Evolutionary conservation across 1,140 invertebrate species (phyloP).

Genomic region (Holcopasites calliopsidis): DNA sequence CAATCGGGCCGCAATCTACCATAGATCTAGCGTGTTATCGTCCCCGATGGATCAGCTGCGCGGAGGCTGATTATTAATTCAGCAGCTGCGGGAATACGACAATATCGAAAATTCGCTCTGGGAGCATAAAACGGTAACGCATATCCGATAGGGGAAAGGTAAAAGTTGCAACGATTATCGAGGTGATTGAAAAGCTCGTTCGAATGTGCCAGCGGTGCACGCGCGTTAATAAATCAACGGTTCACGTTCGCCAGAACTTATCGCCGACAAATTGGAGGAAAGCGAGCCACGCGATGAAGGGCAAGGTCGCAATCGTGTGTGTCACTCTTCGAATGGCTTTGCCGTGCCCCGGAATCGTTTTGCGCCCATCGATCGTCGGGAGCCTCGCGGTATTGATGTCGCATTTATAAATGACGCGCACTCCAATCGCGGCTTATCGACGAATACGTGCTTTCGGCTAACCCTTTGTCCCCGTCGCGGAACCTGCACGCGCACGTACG

Average conservation of each 20-base stretch:
- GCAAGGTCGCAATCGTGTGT: conserved; percentile 27
- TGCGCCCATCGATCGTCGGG: conserved; percentile 60
- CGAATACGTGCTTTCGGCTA: background rate
- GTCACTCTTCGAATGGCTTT: conserved; percentile 30
- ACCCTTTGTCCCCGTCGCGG: background rate
- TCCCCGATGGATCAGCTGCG: background rate
- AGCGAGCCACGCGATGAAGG: background rate
- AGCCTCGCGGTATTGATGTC: conserved; percentile 62
- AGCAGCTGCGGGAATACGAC: background rate
- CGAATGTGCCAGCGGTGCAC: background rate
- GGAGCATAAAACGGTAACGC: background rate
- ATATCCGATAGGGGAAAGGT: background rate
- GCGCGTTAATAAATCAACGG: conserved; percentile 5
- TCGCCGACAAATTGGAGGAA: background rate
- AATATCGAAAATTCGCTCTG: background rate
- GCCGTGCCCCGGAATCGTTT: conserved; percentile 49
- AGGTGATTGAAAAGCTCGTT: background rate
- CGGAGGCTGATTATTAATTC: background rate
- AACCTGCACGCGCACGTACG: too few species aligned
- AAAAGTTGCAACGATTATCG: background rate
- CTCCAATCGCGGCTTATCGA: conserved; percentile 12
- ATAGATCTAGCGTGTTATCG: background rate
- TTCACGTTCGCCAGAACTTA: background rate
- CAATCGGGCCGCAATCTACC: background rate
- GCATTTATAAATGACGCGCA: conserved; percentile 69